phyloP scores from a whole-genome alignment of 2,888 invertebrate genomes.

The Pandemis cinnamomeana region DNA sequence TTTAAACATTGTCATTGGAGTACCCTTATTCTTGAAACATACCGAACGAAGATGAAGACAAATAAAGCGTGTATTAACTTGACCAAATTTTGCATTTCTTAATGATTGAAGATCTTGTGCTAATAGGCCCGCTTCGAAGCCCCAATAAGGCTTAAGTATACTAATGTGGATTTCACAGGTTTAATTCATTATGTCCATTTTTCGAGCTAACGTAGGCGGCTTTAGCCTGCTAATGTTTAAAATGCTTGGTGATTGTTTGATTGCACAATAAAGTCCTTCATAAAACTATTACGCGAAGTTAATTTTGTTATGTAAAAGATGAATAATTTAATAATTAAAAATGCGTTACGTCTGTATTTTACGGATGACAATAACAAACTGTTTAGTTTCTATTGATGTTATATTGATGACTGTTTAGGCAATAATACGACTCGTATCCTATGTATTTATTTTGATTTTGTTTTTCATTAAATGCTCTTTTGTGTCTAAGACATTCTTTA shows the following conservation, averaged over 20 bases:
- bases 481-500: too few species aligned
- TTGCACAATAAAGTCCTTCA: conserved; percentile 13
- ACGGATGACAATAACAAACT: background rate
- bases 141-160: conserved; percentile 2
- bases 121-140: background rate
- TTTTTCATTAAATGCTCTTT: too few species aligned
- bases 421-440: too few species aligned
- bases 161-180: conserved; percentile 3
- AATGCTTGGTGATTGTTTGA: background rate
- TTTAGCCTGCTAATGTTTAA: background rate
- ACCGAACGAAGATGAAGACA: background rate
- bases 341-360: background rate
- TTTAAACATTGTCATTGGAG: too few species aligned
- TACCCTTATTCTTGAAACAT: background rate
- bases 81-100: background rate
- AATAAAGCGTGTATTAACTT: background rate
- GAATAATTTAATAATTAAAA: background rate
- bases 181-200: background rate
- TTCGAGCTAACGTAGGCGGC: background rate
- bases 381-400: background rate
- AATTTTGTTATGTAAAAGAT: background rate
- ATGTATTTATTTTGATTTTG: too few species aligned
- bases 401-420: too few species aligned
- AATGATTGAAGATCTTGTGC: background rate
- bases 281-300: background rate